Base-by-base conservation (phyloP, 2,797 vertebrate species). In the Sebastes steindachneri region DNA sequence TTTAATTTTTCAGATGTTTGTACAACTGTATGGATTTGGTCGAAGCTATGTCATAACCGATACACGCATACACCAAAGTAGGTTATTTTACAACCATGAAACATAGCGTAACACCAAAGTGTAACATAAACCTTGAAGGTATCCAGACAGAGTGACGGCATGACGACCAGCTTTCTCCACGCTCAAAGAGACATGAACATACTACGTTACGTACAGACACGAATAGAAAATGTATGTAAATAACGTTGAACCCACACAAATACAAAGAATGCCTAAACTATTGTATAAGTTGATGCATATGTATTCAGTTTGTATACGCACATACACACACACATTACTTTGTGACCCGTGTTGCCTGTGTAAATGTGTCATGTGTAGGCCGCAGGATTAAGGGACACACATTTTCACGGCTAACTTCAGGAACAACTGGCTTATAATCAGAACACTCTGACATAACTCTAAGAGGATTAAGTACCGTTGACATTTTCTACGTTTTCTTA, bases 311-410 rank as follows among this genome's bases (percentile, higher is more conserved):
- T 75, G 26, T 0, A 26, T 3, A 55, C 28, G 6, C 66, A 28
- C 14, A 45, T 28, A 65, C 5, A 15, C 58, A 28, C 58, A 23
- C 31, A 35, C 73, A 33, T 48, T 25, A 70, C 41, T 63, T 51
- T 25, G 31, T 73, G 73, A 75, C 37, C 73, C 26, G 9, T 26
- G 59, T 69, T 73, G 58, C 37, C 66, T 71, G 53, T 70, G 73
- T 12, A 71, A 68, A 75, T 8, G 55, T 53, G 57, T 74, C 70
- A 64, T 79, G 79, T 59, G 79, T 86, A 70, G 77, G 78, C 86
- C 17, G 5, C 58, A 59, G 69, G 82, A 91, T 90, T 86, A 86
- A 64, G 48, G 77, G 78, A 83, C 73, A 75, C 82, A 82, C 80
- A 82, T 88, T 87, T 83, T 76, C 82, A 58, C 41, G 55, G 78